Percentiles rank a stretch among this genome's conserved stretches.
These are phyloP conservation scores for Erpetoichthys calabaricus DNA, from an alignment of 2,797 vertebrate species.

Conservation along the genomic window DNA sequence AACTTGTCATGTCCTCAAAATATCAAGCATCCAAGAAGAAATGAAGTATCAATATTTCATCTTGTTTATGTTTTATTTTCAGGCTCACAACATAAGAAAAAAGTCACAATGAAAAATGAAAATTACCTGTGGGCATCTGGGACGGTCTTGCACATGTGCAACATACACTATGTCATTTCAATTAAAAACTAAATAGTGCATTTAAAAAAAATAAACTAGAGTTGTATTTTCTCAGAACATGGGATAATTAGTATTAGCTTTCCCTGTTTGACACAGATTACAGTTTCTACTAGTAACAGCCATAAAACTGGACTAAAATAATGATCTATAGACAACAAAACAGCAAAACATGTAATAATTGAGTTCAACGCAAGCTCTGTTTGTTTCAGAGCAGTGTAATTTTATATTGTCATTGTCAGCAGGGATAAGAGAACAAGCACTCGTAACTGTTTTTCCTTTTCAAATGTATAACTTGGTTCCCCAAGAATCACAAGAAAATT, in stretches of 20 bases:
- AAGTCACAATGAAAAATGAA: no score
- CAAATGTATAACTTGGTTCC: conserved; percentile 1
- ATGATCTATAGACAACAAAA: conserved; percentile 55
- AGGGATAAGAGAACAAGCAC: conserved; percentile 40
- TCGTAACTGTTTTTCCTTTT: conserved; percentile 61
- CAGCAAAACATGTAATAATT: conserved; percentile 64
- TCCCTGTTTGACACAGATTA: conserved; percentile 54
- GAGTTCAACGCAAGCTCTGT: conserved; percentile 70
- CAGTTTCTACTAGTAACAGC: conserved; percentile 57
- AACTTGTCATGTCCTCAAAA: no score
- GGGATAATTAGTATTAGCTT: conserved; percentile 50
- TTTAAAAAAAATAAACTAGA: conserved; percentile 2
- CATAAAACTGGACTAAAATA: conserved; percentile 55
- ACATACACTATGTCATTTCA: no score
- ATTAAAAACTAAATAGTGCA: neutral
- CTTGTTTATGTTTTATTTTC: no score
- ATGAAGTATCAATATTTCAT: no score
- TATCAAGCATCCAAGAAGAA: no score
- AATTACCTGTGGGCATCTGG: no score
- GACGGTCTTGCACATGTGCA: no score
- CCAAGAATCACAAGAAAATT: no score
- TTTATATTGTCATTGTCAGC: conserved; percentile 64
- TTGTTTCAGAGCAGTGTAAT: conserved; percentile 62
- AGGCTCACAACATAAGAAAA: no score
- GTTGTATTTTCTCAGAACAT: conserved; percentile 18